Conservation (phyloP, 2,888 invertebrate genomes). For the Nebria brevicollis region DNA sequence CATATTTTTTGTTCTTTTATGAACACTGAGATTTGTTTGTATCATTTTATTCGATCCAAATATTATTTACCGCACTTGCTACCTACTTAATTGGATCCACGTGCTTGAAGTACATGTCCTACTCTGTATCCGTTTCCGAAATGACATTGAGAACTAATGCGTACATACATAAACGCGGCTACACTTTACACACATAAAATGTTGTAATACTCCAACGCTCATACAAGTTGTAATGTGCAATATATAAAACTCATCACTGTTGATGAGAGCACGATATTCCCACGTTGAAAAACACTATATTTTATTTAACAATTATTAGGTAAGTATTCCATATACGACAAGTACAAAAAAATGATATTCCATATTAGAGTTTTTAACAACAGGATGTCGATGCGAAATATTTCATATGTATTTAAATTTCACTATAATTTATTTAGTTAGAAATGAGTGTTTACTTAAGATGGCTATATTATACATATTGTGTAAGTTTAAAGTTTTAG, state of each 20-base stretch:
- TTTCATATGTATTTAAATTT: too few species aligned
- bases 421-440: too few species aligned
- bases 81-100: conserved; percentile 11
- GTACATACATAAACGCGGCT: neutral
- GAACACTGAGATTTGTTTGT: too few species aligned
- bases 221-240: neutral
- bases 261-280: neutral
- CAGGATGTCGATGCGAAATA: too few species aligned
- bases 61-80: neutral
- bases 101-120: conserved; percentile 25
- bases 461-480: too few species aligned
- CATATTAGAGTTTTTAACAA: too few species aligned
- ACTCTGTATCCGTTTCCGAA: conserved; percentile 40
- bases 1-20: too few species aligned
- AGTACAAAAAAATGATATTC: too few species aligned
- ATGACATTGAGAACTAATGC: conserved; percentile 31
- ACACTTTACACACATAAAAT: neutral
- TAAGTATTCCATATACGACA: too few species aligned
- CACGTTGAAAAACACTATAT: neutral
- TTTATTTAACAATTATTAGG: too few species aligned
- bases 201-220: conserved; percentile 6
- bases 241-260: conserved; percentile 3
- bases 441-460: too few species aligned
- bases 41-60: neutral
- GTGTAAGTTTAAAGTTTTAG: too few species aligned